phyloP scores from a whole-genome alignment of 2,797 vertebrate genomes.

The Psittacula derbiana region DNA sequence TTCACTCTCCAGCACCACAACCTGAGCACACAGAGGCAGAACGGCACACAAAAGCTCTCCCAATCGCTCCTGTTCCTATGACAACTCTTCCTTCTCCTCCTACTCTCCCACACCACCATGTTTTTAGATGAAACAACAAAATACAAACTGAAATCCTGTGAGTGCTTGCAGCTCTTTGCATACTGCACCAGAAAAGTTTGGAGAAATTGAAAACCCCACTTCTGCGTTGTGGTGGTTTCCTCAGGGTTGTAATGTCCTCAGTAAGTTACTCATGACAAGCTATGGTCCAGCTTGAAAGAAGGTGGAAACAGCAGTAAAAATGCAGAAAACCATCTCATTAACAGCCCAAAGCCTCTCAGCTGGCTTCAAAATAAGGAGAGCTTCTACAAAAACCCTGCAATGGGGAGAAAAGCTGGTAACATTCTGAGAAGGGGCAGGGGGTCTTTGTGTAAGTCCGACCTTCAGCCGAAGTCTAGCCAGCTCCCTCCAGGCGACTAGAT shows the following conservation, averaged over 20 bases:
- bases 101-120: conserved; percentile 27
- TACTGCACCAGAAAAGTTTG: not conserved
- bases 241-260: not conserved
- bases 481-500: not conserved
- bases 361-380: not conserved
- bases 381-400: not conserved
- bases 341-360: not conserved
- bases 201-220: not conserved
- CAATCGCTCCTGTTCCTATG: conserved; percentile 48
- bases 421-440: not conserved
- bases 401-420: not conserved
- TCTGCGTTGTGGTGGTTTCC: not conserved
- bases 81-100: conserved; percentile 60
- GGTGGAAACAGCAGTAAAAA: not conserved
- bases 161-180: not conserved
- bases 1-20: conserved; percentile 3
- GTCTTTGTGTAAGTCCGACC: not conserved
- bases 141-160: not conserved
- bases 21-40: not conserved
- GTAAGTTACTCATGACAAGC: not conserved
- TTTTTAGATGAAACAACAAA: conserved; percentile 55
- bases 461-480: not conserved
- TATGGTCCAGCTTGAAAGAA: not conserved
- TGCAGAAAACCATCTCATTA: not conserved
- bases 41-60: conserved; percentile 25